A percentile compares a stretch with the other conserved stretches of the same genome.
Evolutionary conservation across 1,140 invertebrate species (phyloP).

Genomic region (Drosophila elegans): DNA sequence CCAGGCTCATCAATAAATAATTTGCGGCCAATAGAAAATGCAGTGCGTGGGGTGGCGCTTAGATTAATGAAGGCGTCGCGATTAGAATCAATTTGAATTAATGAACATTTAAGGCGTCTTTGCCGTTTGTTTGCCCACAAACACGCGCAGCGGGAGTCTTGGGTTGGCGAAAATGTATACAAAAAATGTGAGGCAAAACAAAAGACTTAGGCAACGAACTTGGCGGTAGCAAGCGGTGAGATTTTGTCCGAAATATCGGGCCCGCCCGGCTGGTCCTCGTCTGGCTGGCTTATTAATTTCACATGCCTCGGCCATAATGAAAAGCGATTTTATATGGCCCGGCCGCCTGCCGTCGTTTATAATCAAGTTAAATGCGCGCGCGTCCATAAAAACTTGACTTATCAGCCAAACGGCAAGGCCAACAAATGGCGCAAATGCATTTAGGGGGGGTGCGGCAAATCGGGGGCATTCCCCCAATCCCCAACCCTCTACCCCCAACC

Average conservation of each 20-base stretch:
- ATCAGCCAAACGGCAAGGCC: conserved; percentile 59
- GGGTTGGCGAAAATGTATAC: neutral
- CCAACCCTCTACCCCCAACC: neutral
- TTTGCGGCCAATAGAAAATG: conserved; percentile 50
- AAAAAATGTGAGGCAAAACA: conserved; percentile 48
- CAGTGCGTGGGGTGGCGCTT: conserved; percentile 76
- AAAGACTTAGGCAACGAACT: conserved; percentile 80
- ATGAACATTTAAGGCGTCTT: conserved; percentile 71
- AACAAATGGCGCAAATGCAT: conserved; percentile 72
- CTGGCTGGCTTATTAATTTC: conserved; percentile 68
- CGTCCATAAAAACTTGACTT: conserved; percentile 75
- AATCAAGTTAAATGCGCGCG: conserved; percentile 79
- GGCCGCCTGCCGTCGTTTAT: conserved; percentile 78
- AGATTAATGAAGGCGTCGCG: conserved; percentile 72
- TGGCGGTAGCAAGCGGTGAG: conserved; percentile 32
- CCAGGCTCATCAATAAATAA: conserved; percentile 65
- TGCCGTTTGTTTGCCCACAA: conserved; percentile 70
- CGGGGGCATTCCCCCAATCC: conserved; percentile 1
- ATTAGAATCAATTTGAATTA: conserved; percentile 81
- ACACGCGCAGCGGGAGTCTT: conserved; percentile 59
- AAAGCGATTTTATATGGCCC: conserved; percentile 78
- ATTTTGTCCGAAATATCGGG: conserved; percentile 32
- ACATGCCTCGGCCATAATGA: conserved; percentile 73
- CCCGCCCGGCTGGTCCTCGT: conserved; percentile 1
- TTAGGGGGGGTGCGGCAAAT: conserved; percentile 13